These are phyloP conservation scores for Epinotia nisella DNA, from an alignment of 2,888 invertebrate genomes.

Conservation along the genomic window DNA sequence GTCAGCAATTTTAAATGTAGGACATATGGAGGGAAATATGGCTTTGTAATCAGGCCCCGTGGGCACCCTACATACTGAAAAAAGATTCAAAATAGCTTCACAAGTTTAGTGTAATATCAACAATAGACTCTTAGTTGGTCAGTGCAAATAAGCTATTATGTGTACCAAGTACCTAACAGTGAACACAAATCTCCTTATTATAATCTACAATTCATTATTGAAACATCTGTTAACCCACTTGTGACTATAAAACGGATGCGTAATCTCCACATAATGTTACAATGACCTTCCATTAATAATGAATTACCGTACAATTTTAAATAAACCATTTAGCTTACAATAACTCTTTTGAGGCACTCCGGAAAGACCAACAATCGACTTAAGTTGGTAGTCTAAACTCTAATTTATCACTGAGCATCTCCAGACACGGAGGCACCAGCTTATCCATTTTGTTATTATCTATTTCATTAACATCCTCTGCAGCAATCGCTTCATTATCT, in stretches of 20 bases:
- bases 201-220: constrained; percentile 34
- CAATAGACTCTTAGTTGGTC: constrained; percentile 4
- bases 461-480: constrained; percentile 68
- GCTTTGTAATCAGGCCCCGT: not conserved
- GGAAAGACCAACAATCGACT: constrained; percentile 42
- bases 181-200: constrained; percentile 19
- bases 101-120: not conserved
- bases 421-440: constrained; percentile 73
- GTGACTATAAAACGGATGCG: constrained; percentile 30
- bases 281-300: constrained; percentile 40
- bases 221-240: constrained; percentile 42
- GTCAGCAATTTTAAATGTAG: not conserved
- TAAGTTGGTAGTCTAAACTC: constrained; percentile 42
- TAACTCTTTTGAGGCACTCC: constrained; percentile 36
- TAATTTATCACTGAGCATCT: constrained; percentile 39
- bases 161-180: constrained; percentile 19
- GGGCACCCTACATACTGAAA: not conserved
- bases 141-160: constrained; percentile 16
- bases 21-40: not conserved
- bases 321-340: constrained; percentile 43
- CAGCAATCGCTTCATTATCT: constrained; percentile 58
- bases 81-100: constrained; percentile 1
- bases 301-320: constrained; percentile 41
- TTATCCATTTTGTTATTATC: constrained; percentile 63
- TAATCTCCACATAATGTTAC: constrained; percentile 41